A percentile compares a stretch with the other conserved stretches of the same genome.
Conservation (phyloP, 2,888 invertebrate species). For the Hedychridium roseum region DNA sequence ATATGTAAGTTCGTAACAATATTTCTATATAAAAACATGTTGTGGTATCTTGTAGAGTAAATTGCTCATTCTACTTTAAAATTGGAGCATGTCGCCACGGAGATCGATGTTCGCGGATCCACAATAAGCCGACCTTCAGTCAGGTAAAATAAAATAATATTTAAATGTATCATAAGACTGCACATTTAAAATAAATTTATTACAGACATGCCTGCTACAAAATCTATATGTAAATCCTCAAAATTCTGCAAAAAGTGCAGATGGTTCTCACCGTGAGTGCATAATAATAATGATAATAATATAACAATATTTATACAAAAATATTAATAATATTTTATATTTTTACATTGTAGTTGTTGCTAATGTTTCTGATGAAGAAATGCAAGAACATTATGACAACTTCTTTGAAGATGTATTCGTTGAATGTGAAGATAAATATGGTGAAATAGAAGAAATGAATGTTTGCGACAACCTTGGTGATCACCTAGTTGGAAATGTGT, state of each 20-base stretch:
- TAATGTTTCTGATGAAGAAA: conserved; percentile 96
- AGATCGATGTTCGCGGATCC: conserved; percentile 98
- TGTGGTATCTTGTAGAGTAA: conserved; percentile 75
- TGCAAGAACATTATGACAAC: conserved; percentile 99
- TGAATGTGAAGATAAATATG: conserved; percentile 98
- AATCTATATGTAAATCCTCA: conserved; percentile 99
- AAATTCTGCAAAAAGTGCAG: conserved; percentile 96
- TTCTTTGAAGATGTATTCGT: conserved; percentile 99
- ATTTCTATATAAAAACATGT: neutral
- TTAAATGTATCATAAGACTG: neutral
- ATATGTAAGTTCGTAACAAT: neutral
- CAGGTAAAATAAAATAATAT: conserved; percentile 59
- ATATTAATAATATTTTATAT: neutral
- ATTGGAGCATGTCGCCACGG: conserved; percentile 99
- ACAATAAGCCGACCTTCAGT: conserved; percentile 99
- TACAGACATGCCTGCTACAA: conserved; percentile 93
- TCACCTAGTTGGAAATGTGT: conserved; percentile 98
- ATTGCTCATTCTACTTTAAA: conserved; percentile 99
- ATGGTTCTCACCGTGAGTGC: conserved; percentile 90
- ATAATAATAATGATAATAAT: neutral
- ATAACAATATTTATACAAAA: neutral
- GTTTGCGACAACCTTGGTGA: conserved; percentile 99
- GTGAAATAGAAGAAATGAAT: conserved; percentile 99
- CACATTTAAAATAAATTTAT: conserved; percentile 25
- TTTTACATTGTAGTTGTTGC: conserved; percentile 76